A percentile compares a stretch with the other conserved stretches of the same genome.
Conservation (phyloP, 2,888 invertebrate genomes). For the Drosophila hamatofila region DNA sequence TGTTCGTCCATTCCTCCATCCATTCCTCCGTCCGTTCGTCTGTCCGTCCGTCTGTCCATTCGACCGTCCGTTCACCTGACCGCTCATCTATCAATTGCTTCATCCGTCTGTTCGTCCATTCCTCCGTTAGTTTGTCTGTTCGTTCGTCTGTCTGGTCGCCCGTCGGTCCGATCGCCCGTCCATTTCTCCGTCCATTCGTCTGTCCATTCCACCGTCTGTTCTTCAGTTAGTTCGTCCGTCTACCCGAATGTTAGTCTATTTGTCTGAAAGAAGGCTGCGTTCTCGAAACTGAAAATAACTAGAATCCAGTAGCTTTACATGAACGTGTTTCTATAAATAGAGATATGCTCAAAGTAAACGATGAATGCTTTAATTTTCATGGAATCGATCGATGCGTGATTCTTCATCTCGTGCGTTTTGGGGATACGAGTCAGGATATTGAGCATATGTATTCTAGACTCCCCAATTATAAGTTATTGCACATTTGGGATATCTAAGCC, state of each 20-base stretch:
- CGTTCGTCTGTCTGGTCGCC: background rate
- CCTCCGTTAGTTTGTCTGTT: background rate
- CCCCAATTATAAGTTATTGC: no score
- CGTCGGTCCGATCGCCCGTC: background rate
- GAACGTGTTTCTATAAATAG: no score
- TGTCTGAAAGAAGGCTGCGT: no score
- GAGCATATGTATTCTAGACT: no score
- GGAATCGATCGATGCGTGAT: no score
- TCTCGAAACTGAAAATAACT: no score
- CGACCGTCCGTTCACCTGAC: background rate
- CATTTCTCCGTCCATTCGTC: background rate
- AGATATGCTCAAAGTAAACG: no score
- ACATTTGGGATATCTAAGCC: background rate
- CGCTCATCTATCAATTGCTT: background rate
- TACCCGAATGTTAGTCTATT: no score
- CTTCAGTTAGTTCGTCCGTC: background rate
- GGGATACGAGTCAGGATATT: no score
- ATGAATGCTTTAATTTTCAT: no score
- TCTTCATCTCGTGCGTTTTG: no score
- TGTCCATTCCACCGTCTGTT: background rate
- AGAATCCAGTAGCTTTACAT: no score
- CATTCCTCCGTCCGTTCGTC: background rate
- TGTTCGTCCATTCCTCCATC: background rate
- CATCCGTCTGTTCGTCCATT: background rate
- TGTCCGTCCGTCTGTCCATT: background rate